Evolutionary conservation across 2,797 vertebrate genomes (phyloP).

Genomic region (Lithobates pipiens): DNA sequence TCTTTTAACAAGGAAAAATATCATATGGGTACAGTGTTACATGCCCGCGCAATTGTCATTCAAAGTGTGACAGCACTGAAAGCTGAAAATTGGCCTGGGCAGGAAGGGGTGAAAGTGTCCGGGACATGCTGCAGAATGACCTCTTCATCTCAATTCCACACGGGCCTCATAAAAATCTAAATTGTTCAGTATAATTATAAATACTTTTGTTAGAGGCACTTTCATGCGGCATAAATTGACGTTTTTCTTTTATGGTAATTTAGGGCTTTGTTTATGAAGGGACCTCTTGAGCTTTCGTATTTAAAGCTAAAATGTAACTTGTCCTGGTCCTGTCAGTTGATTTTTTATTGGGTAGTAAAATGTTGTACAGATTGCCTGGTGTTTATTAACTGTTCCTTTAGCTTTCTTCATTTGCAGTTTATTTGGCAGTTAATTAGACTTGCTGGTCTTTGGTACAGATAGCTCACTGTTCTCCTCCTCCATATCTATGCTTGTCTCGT

Average conservation of each 20-base stretch:
- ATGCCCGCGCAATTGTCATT: too few species aligned
- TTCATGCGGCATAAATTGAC: not conserved
- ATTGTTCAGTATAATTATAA: too few species aligned
- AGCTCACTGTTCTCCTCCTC: not conserved
- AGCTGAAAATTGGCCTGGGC: too few species aligned
- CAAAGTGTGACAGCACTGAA: too few species aligned
- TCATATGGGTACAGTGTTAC: too few species aligned
- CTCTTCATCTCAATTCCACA: too few species aligned
- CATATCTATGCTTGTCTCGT: not conserved
- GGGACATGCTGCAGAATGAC: too few species aligned
- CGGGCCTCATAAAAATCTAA: too few species aligned
- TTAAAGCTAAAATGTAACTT: not conserved
- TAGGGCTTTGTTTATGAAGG: not conserved
- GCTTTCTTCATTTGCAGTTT: conserved; percentile 23
- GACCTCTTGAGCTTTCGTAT: not conserved
- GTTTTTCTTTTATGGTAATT: not conserved
- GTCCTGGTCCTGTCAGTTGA: conserved; percentile 5
- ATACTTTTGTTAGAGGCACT: not conserved
- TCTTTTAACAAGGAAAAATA: too few species aligned
- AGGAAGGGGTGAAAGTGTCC: too few species aligned
- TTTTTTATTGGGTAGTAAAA: conserved; percentile 42
- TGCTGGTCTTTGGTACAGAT: not conserved
- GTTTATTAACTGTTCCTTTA: conserved; percentile 11
- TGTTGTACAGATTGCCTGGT: conserved; percentile 2
- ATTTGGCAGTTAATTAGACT: conserved; percentile 48